A percentile compares a stretch with the other conserved stretches of the same genome.
Evolutionary conservation across 2,888 invertebrate species (phyloP).

Genomic region (Epinotia nisella): DNA sequence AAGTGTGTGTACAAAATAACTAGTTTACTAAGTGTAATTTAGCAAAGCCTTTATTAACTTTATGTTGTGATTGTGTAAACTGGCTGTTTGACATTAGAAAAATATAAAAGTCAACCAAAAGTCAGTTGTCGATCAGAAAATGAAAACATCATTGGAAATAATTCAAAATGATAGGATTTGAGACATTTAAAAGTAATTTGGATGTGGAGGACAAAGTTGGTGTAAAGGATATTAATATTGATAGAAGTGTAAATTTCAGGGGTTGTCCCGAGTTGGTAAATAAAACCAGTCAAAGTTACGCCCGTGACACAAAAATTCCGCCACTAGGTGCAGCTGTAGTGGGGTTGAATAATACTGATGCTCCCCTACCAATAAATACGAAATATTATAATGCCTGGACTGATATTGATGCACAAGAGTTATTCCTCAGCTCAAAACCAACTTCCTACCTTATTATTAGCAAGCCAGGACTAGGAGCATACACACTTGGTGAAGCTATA

Average conservation of each 20-base stretch:
- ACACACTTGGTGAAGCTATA: constrained; percentile 81
- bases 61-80: constrained; percentile 8
- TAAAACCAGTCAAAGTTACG: constrained; percentile 41
- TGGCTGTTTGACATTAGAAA: constrained; percentile 15
- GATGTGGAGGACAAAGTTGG: constrained; percentile 59
- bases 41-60: neutral
- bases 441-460: constrained; percentile 85
- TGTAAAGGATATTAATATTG: constrained; percentile 54
- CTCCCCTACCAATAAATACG: constrained; percentile 56
- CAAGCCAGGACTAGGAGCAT: constrained; percentile 84
- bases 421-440: constrained; percentile 79
- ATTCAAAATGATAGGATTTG: constrained; percentile 57
- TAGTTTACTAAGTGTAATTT: neutral
- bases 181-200: constrained; percentile 58
- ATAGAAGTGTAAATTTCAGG: constrained; percentile 57
- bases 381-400: constrained; percentile 71
- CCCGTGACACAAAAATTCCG: constrained; percentile 48
- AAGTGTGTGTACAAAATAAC: too few relatives aligned
- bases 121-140: constrained; percentile 24
- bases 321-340: constrained; percentile 68
- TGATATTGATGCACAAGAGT: constrained; percentile 80
- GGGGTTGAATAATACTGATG: constrained; percentile 70
- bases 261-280: constrained; percentile 55
- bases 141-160: constrained; percentile 28
- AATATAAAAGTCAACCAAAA: neutral